These are phyloP conservation scores for Nemoura dubitans DNA, from an alignment of 2,888 invertebrate genomes.

Conservation along the genomic window DNA sequence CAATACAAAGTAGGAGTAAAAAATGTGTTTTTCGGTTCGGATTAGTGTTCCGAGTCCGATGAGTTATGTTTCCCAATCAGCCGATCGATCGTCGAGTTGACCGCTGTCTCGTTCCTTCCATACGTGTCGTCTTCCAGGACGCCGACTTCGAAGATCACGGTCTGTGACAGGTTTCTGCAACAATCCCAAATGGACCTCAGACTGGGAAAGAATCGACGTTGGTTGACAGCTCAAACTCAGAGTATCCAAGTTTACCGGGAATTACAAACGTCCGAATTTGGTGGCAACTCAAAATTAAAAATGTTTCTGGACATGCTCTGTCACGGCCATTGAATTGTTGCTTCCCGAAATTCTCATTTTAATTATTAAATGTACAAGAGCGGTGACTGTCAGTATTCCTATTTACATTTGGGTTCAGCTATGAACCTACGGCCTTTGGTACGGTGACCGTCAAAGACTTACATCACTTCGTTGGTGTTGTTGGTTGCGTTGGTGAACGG, in stretches of 20 bases:
- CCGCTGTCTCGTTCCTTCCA: background rate
- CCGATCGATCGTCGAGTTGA: background rate
- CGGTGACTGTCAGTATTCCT: too few species aligned
- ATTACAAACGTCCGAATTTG: too few species aligned
- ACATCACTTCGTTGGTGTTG: conserved; percentile 15
- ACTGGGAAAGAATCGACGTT: too few species aligned
- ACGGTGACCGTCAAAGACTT: background rate
- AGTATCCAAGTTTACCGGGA: too few species aligned
- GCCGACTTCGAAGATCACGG: conserved; percentile 15
- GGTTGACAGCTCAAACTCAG: too few species aligned
- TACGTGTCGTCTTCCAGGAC: background rate
- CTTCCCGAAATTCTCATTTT: too few species aligned
- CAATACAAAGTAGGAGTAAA: background rate
- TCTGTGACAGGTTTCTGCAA: conserved; percentile 1
- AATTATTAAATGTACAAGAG: too few species aligned
- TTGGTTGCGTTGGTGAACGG: conserved; percentile 3
- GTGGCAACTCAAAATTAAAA: too few species aligned
- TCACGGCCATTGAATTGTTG: too few species aligned
- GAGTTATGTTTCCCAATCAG: background rate
- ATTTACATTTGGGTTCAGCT: too few species aligned
- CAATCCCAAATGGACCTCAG: background rate
- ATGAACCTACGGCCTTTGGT: too few species aligned
- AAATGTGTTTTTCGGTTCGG: background rate
- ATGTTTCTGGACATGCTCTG: too few species aligned
- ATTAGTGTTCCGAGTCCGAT: background rate